Evolutionary conservation across 2,113 vertebrate genomes (phyloP), one percentile per base, ranked within the genome.

Genomic region (Microtus ochrogaster): DNA sequence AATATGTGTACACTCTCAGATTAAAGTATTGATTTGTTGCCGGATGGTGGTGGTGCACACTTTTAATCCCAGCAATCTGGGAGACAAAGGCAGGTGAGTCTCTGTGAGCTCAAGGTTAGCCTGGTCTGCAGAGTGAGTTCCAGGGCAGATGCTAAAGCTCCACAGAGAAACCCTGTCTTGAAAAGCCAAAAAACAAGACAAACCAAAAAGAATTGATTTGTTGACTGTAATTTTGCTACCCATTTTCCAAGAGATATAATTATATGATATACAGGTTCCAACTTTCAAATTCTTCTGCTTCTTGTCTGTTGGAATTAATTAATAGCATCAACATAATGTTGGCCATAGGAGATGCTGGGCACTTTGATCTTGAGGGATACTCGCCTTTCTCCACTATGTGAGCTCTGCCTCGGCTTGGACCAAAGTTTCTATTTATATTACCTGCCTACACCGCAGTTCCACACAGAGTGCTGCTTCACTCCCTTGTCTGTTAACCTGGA

Each of bases 281-380:
- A 33, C 33, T 94, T 83, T 96, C 22, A 70, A 47, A 85, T 84
- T 81, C 26, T 44, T 97, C 63, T 93, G 17, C 19, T 47, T 55
- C 13, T 65, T 74, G 28, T 55, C 47, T 79, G 52, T 30, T 76
- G 22, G 28, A 63, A 44, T 68, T 88, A 61, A 36, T 13, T 81
- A 33, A 92, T 81, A 87, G 41, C 30, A 86, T 85, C 58, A 90
- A 55, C 7, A 44, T 10, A 66, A n/a, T 86, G 55, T 78, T 90
- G 91, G 82, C 21, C 26, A 28, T 63, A 61, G 58, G n/a, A 83
- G 22, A 9, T 70, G 41, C 19, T 68, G 22, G 61, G 47, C 36
- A 63, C 88, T 65, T 55, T 93, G 72, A 52, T 68, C 77, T 91
- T 96, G 33, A 33, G 63, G 82, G 49, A 78, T 66, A 44, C 19